These are phyloP conservation scores for Oophaga pumilio DNA, from an alignment of 2,113 vertebrate genomes.

Conservation along the genomic window DNA sequence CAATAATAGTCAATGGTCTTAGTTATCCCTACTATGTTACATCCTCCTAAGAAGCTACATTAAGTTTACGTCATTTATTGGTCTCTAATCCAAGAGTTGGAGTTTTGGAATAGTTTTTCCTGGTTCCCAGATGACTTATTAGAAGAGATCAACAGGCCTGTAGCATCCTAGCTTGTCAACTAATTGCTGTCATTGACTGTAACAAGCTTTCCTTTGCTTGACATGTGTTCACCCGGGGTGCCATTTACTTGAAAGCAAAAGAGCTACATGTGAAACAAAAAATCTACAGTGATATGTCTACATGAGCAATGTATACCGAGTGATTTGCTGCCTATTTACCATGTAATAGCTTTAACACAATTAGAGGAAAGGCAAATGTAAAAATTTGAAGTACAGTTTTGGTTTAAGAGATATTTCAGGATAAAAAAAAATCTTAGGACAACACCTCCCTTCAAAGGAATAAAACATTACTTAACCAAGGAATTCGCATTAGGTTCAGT, in stretches of 20 bases:
- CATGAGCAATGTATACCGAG: conserved; percentile 14
- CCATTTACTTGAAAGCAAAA: conserved; percentile 50
- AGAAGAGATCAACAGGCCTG: conserved; percentile 54
- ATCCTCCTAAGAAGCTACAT: conserved; percentile 5
- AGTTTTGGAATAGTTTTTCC: conserved; percentile 30
- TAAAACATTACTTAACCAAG: too few species aligned
- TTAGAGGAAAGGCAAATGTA: not conserved
- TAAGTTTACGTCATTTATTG: conserved; percentile 46
- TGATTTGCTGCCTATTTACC: not conserved
- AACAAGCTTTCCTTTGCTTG: conserved; percentile 57
- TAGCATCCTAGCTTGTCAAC: conserved; percentile 51
- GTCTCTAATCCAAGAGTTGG: conserved; percentile 38
- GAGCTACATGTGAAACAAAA: conserved; percentile 18
- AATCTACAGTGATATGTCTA: conserved; percentile 37
- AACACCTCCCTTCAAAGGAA: too few species aligned
- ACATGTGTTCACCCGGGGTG: conserved; percentile 55
- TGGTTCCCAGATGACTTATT: conserved; percentile 57
- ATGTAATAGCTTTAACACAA: not conserved
- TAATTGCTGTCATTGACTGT: conserved; percentile 56
- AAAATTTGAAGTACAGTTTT: not conserved
- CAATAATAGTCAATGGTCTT: not conserved
- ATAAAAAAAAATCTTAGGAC: too few species aligned
- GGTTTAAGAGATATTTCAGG: not conserved
- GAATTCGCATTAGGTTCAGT: too few species aligned
- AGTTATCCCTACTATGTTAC: not conserved